Base-by-base conservation (phyloP, 2,113 vertebrate genomes). In the Cyphomyrus discorhynchus region DNA sequence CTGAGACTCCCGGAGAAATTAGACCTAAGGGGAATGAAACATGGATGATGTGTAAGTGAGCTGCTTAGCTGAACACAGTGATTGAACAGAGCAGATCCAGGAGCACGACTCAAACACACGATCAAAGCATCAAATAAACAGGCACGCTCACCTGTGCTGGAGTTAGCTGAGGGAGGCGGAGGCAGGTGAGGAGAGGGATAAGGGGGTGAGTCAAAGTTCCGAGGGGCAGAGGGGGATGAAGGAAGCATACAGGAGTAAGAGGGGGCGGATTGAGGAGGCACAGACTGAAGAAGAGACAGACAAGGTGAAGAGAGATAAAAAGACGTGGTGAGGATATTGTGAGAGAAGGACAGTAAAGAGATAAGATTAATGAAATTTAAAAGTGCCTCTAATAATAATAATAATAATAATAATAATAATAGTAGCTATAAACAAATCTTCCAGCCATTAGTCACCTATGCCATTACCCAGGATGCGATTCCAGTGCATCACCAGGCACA, bases 231-330 rank as follows among this genome's bases (percentile, higher is more conserved):
- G 13, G 95, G 95, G 2, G 95, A 95, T 2, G 94, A 94, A 88
- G 95, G 94, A 88, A 96, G 93, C 95, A 96, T 96, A 95, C 95
- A 96, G 70, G 95, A 94, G 90, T 95, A 96, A 39, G 96, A 95
- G 46, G 94, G 93, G 90, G 95, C 90, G 11, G 95, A 94, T 91
- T 95, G 94, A 49, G 93, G 92, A 90, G 95, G 94, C 90, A 95
- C 93, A 53, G 95, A 94, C 94, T 95, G 93, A 92, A 62, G 70
- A 82, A 85, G 56, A 50, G 10, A 45, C 47, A 80, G 31, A 77
- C 6, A 89, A 4, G 5, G 27, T 35, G 66, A n/a, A 90, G 89
- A 90, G 35, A 70, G 42, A 47, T n/a, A 47, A 31, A 87, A 47
- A 31, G 27, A 53, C 2, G 3, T 49, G 45, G 46, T 39, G 19